phyloP scores from a whole-genome alignment of 1,140 invertebrate genomes.

The Stratiolaelaps scimitus region DNA sequence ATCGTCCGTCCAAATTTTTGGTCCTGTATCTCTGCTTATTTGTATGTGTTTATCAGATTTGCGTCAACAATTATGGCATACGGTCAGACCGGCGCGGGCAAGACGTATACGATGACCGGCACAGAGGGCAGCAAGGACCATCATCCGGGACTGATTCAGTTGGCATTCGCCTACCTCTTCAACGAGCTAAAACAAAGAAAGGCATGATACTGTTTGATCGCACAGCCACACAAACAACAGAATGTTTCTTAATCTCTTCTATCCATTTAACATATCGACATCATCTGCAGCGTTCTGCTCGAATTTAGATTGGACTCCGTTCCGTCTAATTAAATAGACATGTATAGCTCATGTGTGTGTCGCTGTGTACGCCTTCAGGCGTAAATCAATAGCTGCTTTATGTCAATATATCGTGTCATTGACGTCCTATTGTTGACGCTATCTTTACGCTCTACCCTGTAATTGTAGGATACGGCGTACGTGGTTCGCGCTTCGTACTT shows the following conservation, averaged over 20 bases:
- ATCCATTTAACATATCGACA: background rate
- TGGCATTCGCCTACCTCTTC: constrained; percentile 72
- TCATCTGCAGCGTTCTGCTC: no score
- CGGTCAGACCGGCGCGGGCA: constrained; percentile 90
- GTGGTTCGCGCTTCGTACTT: constrained; percentile 82
- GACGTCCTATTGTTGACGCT: background rate
- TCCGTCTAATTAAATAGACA: no score
- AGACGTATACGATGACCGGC: constrained; percentile 86
- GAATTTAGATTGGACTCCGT: no score
- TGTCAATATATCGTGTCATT: constrained; percentile 32
- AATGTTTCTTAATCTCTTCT: no score
- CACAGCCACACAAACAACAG: no score
- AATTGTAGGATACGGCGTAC: constrained; percentile 54
- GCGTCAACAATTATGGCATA: constrained; percentile 88
- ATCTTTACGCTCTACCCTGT: background rate
- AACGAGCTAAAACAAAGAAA: constrained; percentile 51
- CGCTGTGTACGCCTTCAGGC: no score
- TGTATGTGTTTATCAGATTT: constrained; percentile 46
- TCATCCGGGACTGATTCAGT: constrained; percentile 35
- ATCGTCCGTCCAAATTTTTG: no score
- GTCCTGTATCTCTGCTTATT: constrained; percentile 12
- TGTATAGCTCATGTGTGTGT: no score
- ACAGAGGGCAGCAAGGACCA: constrained; percentile 51
- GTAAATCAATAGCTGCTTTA: no score
- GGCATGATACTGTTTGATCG: constrained; percentile 42